Percentiles rank a stretch among this genome's conserved stretches.
Conservation (phyloP, 2,888 invertebrate species). For the Andrena camellia region DNA sequence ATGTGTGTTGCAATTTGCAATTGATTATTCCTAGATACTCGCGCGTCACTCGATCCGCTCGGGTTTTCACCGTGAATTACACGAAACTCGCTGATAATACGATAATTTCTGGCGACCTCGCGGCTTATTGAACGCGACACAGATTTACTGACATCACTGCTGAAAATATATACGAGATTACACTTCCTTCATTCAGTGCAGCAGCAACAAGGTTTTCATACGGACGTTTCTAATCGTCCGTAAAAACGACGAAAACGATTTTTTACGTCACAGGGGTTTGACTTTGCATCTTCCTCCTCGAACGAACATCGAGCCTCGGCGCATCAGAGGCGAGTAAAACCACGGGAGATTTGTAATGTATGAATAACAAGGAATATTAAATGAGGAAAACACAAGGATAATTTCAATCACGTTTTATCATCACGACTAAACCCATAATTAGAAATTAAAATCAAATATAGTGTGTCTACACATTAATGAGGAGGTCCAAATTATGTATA, state of each 20-base stretch:
- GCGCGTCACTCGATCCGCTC: neutral
- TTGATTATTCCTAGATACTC: neutral
- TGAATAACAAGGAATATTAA: too few relatives aligned
- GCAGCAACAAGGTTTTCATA: neutral
- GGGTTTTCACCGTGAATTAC: conserved; percentile 12
- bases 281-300: too few relatives aligned
- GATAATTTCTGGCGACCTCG: conserved; percentile 49
- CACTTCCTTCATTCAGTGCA: conserved; percentile 27
- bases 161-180: conserved; percentile 39
- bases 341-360: too few relatives aligned
- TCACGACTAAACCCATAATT: too few relatives aligned
- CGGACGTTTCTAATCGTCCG: neutral
- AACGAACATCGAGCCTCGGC: neutral
- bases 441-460: too few relatives aligned
- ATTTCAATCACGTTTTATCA: too few relatives aligned
- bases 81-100: conserved; percentile 34
- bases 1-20: neutral
- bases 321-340: too few relatives aligned
- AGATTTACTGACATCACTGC: conserved; percentile 55
- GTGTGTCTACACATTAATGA: too few relatives aligned
- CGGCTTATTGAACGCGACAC: conserved; percentile 37
- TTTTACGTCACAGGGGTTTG: neutral
- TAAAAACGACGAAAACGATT: neutral
- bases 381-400: too few relatives aligned
- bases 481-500: too few relatives aligned